These are phyloP conservation scores for Synergus itoensis DNA, from an alignment of 2,888 invertebrate species.

Conservation along the genomic window DNA sequence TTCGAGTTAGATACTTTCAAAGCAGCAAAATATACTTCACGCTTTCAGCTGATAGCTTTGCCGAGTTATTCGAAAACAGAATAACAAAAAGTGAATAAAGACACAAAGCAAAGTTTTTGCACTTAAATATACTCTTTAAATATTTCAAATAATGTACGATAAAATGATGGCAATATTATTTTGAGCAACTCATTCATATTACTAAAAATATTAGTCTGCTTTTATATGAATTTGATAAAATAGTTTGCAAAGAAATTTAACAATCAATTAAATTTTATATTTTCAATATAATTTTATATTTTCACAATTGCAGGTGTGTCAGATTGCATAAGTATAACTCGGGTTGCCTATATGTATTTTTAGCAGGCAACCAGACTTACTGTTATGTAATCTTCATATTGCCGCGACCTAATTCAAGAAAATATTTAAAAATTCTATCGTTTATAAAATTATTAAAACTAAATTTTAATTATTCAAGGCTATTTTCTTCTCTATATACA, in stretches of 20 bases:
- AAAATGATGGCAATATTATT: background rate
- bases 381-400: constrained; percentile 16
- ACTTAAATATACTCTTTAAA: constrained; percentile 1
- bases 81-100: constrained; percentile 23
- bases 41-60: constrained; percentile 16
- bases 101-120: constrained; percentile 2
- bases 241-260: background rate
- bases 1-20: constrained; percentile 21
- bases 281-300: background rate
- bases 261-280: background rate
- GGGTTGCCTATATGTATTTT: background rate
- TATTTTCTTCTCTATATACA: background rate
- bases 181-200: background rate
- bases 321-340: background rate
- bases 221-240: background rate
- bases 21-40: constrained; percentile 15
- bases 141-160: background rate
- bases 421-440: background rate
- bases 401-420: constrained; percentile 8
- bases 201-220: too few relatives aligned
- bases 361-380: background rate
- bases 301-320: constrained; percentile 2
- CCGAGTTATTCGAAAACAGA: background rate
- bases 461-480: background rate
- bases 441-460: background rate